A percentile compares a stretch with the other conserved stretches of the same genome.
Conservation (phyloP, 2,888 invertebrate species). For the Acanthosepion pharaonis region DNA sequence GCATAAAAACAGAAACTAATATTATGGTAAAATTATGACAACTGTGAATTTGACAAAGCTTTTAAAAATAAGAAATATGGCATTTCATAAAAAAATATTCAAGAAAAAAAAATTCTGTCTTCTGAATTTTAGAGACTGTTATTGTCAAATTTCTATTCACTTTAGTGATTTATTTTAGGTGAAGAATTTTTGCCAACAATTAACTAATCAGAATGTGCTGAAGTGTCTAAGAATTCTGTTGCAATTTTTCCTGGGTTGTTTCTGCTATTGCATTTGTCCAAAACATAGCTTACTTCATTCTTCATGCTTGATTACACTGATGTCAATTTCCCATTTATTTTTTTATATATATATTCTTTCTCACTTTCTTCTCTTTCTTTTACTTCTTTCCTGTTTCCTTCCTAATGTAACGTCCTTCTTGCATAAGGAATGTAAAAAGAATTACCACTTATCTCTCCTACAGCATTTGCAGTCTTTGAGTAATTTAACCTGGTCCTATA, state of each 20-base stretch:
- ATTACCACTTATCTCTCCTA: not conserved
- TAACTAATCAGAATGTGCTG: not conserved
- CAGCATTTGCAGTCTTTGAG: not conserved
- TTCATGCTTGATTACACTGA: not conserved
- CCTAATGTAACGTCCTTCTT: conserved; percentile 4
- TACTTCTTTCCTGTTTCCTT: not conserved
- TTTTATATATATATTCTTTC: too few relatives aligned
- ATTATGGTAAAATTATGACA: not conserved
- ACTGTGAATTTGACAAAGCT: not conserved
- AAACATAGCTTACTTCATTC: not conserved
- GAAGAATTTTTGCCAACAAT: not conserved
- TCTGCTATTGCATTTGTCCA: not conserved
- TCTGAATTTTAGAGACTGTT: not conserved
- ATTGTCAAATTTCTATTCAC: conserved; percentile 33
- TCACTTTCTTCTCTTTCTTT: too few relatives aligned
- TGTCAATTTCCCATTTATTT: not conserved
- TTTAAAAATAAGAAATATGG: not conserved
- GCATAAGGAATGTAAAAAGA: conserved; percentile 2
- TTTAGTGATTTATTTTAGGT: not conserved
- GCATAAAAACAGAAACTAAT: too few relatives aligned
- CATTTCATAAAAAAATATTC: not conserved
- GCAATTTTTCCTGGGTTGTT: not conserved
- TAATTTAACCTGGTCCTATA: conserved; percentile 20
- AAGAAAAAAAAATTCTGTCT: not conserved
- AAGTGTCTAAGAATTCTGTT: not conserved